phyloP scores from a whole-genome alignment of 2,113 vertebrate genomes.

The Antechinus flavipes region DNA sequence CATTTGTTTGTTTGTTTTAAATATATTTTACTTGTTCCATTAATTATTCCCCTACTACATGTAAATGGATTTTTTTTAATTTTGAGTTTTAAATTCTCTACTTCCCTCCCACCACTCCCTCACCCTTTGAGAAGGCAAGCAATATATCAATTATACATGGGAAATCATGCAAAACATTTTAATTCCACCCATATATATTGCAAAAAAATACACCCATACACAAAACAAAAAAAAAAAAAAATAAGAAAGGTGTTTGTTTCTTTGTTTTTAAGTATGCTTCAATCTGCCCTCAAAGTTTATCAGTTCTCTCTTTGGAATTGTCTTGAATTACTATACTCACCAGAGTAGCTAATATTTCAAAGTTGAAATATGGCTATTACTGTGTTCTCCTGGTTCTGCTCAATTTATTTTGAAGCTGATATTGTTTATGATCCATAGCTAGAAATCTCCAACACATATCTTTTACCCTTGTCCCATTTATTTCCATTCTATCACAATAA shows the following conservation, averaged over 20 bases:
- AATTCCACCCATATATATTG: not conserved
- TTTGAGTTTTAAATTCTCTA: too few relatives aligned
- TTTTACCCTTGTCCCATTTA: not conserved
- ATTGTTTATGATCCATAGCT: not conserved
- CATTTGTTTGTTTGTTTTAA: too few relatives aligned
- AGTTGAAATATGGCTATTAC: not conserved
- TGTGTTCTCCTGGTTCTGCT: not conserved
- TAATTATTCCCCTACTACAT: too few relatives aligned
- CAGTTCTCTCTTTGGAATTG: not conserved
- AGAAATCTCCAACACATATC: not conserved
- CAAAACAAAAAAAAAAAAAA: not conserved
- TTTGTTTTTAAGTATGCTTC: not conserved
- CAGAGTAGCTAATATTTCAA: not conserved
- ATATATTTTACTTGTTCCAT: too few relatives aligned
- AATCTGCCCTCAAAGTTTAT: not conserved
- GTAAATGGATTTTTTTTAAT: too few relatives aligned
- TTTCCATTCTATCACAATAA: not conserved
- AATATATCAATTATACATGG: too few relatives aligned
- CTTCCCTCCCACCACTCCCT: too few relatives aligned
- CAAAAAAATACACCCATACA: not conserved
- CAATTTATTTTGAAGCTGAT: not conserved
- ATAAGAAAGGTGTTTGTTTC: not conserved
- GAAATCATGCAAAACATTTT: too few relatives aligned
- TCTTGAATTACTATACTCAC: not conserved
- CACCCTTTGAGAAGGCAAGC: too few relatives aligned